phyloP scores from a whole-genome alignment of 2,888 invertebrate genomes.

The Cheiracanthium punctorium region DNA sequence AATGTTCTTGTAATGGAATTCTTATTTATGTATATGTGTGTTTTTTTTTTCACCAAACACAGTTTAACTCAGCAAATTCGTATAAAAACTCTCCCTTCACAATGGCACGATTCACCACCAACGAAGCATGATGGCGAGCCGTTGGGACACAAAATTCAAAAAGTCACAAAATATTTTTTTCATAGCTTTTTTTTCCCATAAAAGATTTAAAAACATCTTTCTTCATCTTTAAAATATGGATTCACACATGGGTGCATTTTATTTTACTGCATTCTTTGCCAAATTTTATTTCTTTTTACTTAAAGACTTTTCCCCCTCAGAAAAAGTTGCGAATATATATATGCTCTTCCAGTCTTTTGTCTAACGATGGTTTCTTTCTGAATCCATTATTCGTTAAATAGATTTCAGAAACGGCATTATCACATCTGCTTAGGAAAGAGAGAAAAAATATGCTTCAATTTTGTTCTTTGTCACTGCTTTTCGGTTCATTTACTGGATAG shows the following conservation, averaged over 20 bases:
- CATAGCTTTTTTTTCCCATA: no score
- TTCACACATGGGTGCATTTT: not conserved
- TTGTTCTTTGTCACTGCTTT: not conserved
- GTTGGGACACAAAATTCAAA: not conserved
- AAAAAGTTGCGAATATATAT: not conserved
- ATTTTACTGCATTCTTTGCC: constrained; percentile 3
- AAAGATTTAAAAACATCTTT: not conserved
- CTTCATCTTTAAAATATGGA: not conserved
- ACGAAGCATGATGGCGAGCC: not conserved
- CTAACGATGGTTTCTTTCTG: not conserved
- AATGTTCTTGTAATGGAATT: no score
- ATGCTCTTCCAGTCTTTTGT: not conserved
- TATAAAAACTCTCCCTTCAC: no score
- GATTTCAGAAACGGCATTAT: not conserved
- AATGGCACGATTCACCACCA: not conserved
- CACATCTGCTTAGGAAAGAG: not conserved
- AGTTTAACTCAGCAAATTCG: no score
- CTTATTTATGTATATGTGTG: no score
- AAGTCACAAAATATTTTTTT: no score
- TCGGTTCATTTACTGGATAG: not conserved
- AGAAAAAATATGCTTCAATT: not conserved
- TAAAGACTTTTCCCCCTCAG: not conserved
- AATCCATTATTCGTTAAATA: not conserved
- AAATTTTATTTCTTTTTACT: not conserved
- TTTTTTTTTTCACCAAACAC: no score